Evolutionary conservation across 2,888 invertebrate species (phyloP).

Genomic region (Polylopha cassiicola): DNA sequence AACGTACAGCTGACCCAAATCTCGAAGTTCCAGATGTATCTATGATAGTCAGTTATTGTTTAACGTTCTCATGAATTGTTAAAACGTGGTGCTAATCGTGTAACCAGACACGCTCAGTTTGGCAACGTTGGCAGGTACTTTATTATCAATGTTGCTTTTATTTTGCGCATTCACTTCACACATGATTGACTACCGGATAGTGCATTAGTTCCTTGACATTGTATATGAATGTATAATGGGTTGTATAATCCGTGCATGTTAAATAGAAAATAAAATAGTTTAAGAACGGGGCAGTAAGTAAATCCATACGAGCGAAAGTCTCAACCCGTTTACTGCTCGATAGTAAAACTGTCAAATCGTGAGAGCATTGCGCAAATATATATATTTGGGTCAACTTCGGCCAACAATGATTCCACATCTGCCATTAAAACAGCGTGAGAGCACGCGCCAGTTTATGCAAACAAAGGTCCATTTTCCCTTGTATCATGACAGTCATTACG

Average conservation of each 20-base stretch:
- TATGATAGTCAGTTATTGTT: too few species aligned
- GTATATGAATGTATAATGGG: conserved; percentile 15
- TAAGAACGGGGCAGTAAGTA: too few species aligned
- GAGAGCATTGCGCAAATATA: conserved; percentile 34
- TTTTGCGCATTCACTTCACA: conserved; percentile 18
- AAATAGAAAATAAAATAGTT: too few species aligned
- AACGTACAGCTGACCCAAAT: too few species aligned
- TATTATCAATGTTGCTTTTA: conserved; percentile 17
- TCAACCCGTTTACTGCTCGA: conserved; percentile 17
- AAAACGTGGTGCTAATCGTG: too few species aligned
- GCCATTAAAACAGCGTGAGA: conserved; percentile 58
- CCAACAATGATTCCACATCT: conserved; percentile 34
- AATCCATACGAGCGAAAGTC: too few species aligned
- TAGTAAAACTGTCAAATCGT: conserved; percentile 38
- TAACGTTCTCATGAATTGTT: too few species aligned
- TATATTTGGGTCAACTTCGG: conserved; percentile 46
- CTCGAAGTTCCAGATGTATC: too few species aligned
- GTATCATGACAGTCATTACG: conserved; percentile 59
- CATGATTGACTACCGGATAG: conserved; percentile 11
- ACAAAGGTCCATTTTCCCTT: conserved; percentile 54
- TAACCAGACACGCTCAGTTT: conserved; percentile 5
- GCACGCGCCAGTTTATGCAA: conserved; percentile 57
- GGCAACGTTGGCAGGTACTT: conserved; percentile 13
- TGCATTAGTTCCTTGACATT: conserved; percentile 20
- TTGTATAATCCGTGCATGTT: conserved; percentile 21